These are phyloP conservation scores for Mastomys coucha DNA, from an alignment of 2,113 vertebrate genomes.

Conservation along the genomic window DNA sequence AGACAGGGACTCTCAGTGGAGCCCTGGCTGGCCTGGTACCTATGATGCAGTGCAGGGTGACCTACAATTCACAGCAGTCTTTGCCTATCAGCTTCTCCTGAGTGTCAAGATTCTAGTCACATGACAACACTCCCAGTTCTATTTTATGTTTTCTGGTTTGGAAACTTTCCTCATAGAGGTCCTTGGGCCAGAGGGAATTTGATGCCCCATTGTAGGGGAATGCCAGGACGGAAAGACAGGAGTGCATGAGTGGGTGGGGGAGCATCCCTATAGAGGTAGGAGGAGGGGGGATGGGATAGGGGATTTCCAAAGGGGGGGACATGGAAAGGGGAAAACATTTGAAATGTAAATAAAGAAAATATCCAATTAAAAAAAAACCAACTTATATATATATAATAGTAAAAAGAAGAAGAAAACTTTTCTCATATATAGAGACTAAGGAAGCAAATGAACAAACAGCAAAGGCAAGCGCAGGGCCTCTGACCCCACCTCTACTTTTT, in stretches of 20 bases:
- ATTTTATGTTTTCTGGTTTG: conserved; percentile 6
- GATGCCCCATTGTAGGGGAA: no score
- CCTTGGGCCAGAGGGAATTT: no score
- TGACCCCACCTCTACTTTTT: neutral
- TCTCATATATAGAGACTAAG: neutral
- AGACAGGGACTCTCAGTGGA: neutral
- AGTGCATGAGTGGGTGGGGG: no score
- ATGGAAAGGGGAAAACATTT: no score
- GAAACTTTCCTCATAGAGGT: neutral
- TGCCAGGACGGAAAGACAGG: no score
- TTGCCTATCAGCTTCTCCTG: neutral
- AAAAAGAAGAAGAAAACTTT: neutral
- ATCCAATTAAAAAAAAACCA: no score
- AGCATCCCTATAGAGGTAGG: no score
- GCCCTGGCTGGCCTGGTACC: neutral
- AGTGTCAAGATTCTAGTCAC: neutral
- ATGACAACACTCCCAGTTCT: neutral
- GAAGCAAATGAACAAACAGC: neutral
- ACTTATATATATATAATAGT: no score
- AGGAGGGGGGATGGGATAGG: no score
- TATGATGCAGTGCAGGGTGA: neutral
- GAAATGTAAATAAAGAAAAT: no score
- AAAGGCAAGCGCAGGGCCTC: neutral
- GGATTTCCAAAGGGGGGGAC: no score
- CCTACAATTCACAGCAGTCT: neutral